Conservation (phyloP, 2,888 invertebrate genomes). For the Mythimna loreyi region DNA sequence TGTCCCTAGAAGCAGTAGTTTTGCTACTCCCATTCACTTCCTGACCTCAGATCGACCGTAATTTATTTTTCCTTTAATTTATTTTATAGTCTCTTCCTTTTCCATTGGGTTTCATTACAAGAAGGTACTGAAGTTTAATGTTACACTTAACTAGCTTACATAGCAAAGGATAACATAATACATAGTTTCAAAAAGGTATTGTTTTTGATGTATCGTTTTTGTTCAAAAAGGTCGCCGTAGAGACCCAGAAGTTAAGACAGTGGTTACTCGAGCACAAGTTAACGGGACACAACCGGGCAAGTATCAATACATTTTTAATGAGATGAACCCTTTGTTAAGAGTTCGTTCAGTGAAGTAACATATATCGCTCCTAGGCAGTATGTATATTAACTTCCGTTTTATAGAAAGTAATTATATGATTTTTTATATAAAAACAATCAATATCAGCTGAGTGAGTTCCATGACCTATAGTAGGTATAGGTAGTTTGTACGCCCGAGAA, state of each 20-base stretch:
- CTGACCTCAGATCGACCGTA: no score
- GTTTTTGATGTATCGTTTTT: background rate
- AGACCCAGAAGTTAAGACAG: background rate
- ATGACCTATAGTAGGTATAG: no score
- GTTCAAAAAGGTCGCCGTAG: background rate
- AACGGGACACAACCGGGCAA: background rate
- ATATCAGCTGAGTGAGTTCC: no score
- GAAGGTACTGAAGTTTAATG: background rate
- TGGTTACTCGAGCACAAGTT: background rate
- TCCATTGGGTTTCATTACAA: no score
- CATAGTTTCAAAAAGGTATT: background rate
- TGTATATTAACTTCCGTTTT: background rate
- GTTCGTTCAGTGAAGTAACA: background rate
- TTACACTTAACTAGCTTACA: background rate
- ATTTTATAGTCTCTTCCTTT: no score
- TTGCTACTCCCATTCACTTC: no score
- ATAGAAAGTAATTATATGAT: background rate
- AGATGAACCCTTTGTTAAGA: background rate
- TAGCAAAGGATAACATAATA: background rate
- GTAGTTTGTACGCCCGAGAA: no score
- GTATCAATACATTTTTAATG: slow-evolving; percentile 1
- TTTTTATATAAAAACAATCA: no score
- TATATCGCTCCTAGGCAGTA: background rate
- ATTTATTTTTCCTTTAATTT: no score
- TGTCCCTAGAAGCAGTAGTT: no score